Percentiles rank a stretch among this genome's conserved stretches.
Evolutionary conservation across 2,888 invertebrate genomes (phyloP).

Genomic region (Chrysina gloriosa): DNA sequence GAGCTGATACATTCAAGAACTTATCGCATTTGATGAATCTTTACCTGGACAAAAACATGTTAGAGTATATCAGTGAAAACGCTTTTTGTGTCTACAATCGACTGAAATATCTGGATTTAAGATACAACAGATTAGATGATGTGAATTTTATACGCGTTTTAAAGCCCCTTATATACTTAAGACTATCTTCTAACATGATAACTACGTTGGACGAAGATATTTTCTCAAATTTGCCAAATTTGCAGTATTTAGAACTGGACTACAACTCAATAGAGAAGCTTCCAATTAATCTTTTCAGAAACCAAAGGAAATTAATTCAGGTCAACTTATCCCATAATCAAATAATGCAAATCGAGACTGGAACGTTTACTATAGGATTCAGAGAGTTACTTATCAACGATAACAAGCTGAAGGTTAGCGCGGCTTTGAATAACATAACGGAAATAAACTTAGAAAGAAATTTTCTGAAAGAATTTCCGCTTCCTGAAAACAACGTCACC

Average conservation of each 20-base stretch:
- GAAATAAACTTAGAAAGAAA: conserved; percentile 22
- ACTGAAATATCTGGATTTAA: neutral
- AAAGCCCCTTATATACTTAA: neutral
- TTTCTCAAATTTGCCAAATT: conserved; percentile 14
- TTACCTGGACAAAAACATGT: neutral
- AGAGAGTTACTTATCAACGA: conserved; percentile 11
- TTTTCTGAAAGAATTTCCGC: conserved; percentile 3
- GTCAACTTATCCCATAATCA: conserved; percentile 38
- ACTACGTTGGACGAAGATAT: conserved; percentile 2
- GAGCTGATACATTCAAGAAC: neutral
- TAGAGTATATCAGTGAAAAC: neutral
- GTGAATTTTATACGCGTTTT: conserved; percentile 18
- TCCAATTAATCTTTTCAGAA: conserved; percentile 3
- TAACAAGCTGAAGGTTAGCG: conserved; percentile 25
- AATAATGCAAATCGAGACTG: conserved; percentile 17
- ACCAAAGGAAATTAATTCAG: neutral
- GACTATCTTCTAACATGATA: conserved; percentile 3
- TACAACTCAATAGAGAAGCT: conserved; percentile 28
- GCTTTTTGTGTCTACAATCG: neutral
- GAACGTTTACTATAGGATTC: conserved; percentile 34
- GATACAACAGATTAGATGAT: neutral
- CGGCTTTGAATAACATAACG: conserved; percentile 3
- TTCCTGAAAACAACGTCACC: neutral
- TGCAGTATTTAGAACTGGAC: conserved; percentile 32
- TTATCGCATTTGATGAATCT: neutral